Evolutionary conservation across 92 coral and sea anemone species (phyloP), one percentile per base, ranked within the genome.

Genomic region (Zoanthus gigantus): DNA sequence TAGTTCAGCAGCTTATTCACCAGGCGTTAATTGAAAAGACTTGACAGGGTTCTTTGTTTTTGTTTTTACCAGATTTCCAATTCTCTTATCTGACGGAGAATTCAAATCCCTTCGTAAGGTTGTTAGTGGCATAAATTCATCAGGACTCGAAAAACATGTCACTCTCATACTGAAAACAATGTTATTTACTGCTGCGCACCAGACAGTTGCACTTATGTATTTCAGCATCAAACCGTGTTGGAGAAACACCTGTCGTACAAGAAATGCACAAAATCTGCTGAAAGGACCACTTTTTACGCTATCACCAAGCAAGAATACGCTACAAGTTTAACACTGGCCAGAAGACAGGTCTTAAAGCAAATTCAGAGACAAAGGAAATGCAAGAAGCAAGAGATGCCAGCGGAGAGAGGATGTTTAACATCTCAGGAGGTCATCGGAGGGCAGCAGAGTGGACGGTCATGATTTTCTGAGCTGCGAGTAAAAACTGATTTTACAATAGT

Each of bases 361-460:
- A 89, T 60, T 47, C 67, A 14, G 88, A 82, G 54, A 28, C 91
- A 5, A 72, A 57, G 63, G 87, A 89, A 89, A 83, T 89, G 84
- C 76, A 88, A 54, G 73, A 78, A 18, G 79, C 88, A 12, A 61
- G 11, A 32, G 88, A 79, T 15, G 14, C 91, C 14, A 78, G 82
- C 9, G 42, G 72, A 23, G 37, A 67, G 12, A 3, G 42, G 11
- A 6, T 87, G 47, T 79, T 87, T 58, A 67, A 23, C 23, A 74
- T 79, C 6, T 47, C 78, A 86, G 23, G 23, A 23, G 23, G 23
- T 23, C 23, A 23, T 23, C 23, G 23, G 23, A 23, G 23, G 23
- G 23, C 23, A 23, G 23, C 23, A 23, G 23, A 23, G 23, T 23
- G 23, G 23, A 23, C 23, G 23, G 23, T 23, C 23, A 23, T 23